Base-by-base conservation (phyloP, 2,113 vertebrate species). In the Blennius ocellaris region DNA sequence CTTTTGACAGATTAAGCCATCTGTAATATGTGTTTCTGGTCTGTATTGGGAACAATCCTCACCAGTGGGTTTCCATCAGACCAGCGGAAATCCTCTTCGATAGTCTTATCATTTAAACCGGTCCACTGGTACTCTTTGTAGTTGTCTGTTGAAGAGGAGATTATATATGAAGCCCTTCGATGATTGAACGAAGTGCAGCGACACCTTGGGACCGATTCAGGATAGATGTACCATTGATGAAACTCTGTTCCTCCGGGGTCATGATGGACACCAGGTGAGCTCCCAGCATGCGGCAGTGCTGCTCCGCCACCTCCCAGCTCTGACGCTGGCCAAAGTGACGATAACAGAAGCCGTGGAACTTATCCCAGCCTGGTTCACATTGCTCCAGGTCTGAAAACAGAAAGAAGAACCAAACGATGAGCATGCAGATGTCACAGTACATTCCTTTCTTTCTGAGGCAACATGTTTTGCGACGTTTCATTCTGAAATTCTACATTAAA, bases 101-200 rank as follows among this genome's bases (percentile, higher is more conserved):
- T 95, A 17, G 96, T 97, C 14, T 95, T 93, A 86, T 98, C 97
- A 11, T 99, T 98, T 66, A 99, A 76, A 37, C 97, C 97, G 0
- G 95, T 98, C 97, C 97, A 98, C 67, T 99, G 97, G 81, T 98
- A 98, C 14, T 98, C 96, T 76, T 93, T 94, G 89, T 97, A 99
- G 68, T 92, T 94, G 84, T 89, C 97, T 98, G 80, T 43, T 9
- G 30, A 51, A 5, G 48, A 76, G 14, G 45, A 49, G 1, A 8
- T 36, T 30, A 30, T 30, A 30, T 30, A 30, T 30, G 21, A 30
- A 30, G 21, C 21, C 21, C 21, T 30, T 30, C 21, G 21, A 30
- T 30, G 21, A 30, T 30, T 30, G 21, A 30, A 30, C 4, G 21
- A 30, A 30, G 21, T 30, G 21, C 2, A 30, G 21, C 21, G 2